Evolutionary conservation across 1,140 invertebrate genomes (phyloP).

Genomic region (Cyclargus thomasi): DNA sequence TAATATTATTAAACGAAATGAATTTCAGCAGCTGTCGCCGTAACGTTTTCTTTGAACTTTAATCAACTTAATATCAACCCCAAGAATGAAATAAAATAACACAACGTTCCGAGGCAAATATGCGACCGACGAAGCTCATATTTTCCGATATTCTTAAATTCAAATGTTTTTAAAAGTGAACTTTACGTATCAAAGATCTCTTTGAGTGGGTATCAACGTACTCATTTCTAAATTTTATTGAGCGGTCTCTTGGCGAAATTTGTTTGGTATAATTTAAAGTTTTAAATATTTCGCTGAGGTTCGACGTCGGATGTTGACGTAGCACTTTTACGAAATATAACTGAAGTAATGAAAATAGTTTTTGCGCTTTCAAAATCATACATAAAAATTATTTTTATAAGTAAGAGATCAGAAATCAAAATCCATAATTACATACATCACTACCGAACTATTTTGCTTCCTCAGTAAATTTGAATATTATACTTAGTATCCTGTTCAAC

Average conservation of each 20-base stretch:
- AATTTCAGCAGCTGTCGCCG: background rate
- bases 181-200: background rate
- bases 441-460: too few relatives aligned
- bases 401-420: too few relatives aligned
- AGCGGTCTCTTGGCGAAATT: background rate
- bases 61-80: slow-evolving; percentile 9
- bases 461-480: too few relatives aligned
- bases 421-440: too few relatives aligned
- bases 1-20: background rate
- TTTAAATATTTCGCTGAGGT: background rate
- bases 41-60: background rate
- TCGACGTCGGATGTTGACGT: too few relatives aligned
- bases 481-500: too few relatives aligned
- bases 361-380: too few relatives aligned
- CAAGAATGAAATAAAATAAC: slow-evolving; percentile 11
- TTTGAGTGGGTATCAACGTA: too few relatives aligned
- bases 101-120: background rate
- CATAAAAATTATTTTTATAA: too few relatives aligned
- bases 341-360: too few relatives aligned
- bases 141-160: slow-evolving; percentile 9
- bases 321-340: too few relatives aligned
- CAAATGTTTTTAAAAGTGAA: background rate
- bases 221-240: background rate
- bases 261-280: background rate
- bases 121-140: background rate